These are phyloP conservation scores for Bellardia bayeri DNA, from an alignment of 2,888 invertebrate species.

Conservation along the genomic window DNA sequence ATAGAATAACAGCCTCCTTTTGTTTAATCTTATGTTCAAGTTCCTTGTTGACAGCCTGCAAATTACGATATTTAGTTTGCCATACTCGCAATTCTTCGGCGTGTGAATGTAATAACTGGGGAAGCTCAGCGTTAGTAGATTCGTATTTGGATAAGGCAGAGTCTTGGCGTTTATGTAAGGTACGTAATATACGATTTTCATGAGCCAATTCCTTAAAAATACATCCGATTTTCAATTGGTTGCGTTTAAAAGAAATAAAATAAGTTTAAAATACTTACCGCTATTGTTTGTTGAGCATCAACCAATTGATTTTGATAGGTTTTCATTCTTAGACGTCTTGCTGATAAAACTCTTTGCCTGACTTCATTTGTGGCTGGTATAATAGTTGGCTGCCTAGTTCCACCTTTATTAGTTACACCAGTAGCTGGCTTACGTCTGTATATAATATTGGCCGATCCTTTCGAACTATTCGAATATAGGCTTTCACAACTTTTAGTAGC, in stretches of 20 bases:
- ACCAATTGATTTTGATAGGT: conserved; percentile 92
- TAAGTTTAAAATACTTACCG: conserved; percentile 85
- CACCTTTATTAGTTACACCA: conserved; percentile 65
- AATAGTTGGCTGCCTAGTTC: conserved; percentile 77
- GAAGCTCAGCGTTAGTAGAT: conserved; percentile 91
- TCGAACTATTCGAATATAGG: conserved; percentile 83
- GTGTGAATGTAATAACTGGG: conserved; percentile 89
- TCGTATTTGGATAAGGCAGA: conserved; percentile 90
- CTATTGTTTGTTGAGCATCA: conserved; percentile 91
- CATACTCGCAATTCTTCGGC: conserved; percentile 91
- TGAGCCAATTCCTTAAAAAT: conserved; percentile 86
- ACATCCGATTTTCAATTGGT: too few species aligned
- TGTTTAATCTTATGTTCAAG: conserved; percentile 88
- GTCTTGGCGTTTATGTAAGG: conserved; percentile 92
- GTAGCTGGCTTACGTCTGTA: conserved; percentile 78
- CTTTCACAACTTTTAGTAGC: conserved; percentile 84
- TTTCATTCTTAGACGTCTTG: conserved; percentile 90
- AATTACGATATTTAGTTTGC: conserved; percentile 88
- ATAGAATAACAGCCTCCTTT: conserved; percentile 88
- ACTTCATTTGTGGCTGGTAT: conserved; percentile 82
- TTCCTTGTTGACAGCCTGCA: conserved; percentile 88
- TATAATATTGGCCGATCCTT: conserved; percentile 81
- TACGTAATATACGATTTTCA: conserved; percentile 91
- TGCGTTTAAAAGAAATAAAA: too few species aligned
- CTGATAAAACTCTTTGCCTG: conserved; percentile 89